Evolutionary conservation across 2,888 invertebrate species (phyloP), one percentile per base, ranked within the genome.

Genomic region (Xanthia togata): DNA sequence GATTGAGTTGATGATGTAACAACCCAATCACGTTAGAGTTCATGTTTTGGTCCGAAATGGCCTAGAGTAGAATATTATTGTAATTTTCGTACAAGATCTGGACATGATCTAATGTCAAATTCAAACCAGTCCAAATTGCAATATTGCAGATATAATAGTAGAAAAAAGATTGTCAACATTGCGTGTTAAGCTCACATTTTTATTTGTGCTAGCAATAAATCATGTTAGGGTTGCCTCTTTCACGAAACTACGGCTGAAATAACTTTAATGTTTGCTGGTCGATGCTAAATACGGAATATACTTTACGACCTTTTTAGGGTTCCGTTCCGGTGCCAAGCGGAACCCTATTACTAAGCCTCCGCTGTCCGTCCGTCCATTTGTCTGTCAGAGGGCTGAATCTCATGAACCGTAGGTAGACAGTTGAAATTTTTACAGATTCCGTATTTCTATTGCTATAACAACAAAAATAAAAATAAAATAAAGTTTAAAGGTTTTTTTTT

Each of bases 101-200:
- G 6, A 12, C 35, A 17, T 17, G 31, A 11, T n/a, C n/a, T 55
- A 38, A 26, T 57, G 2, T 59, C 5, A 17, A 41, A 83, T 35
- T 70, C 31, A 35, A 60, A 70, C 9, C 53, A 26, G 35, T 59
- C 8, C 5, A 11, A 81, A 81, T 74, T 62, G 64, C 60, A 81
- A 62, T 74, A 69, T 47, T 74, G 57, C 62, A 69, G 63, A 81
- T 70, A 71, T 50, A 59, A 17, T 38, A 35, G 44, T 47, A 71
- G 26, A 63, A 67, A 41, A 17, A 23, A 74, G 59, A 62, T 76
- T 83, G 64, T 86, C 79, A 86, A 83, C 83, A 83, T 83, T 70
- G 78, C 74, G 73, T 80, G 83, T 38, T 67, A 55, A 60, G 38
- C 17, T 70, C n/a, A 57, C 70, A 78, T 78, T 79, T 76, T 83